Evolutionary conservation across 2,888 invertebrate genomes (phyloP), one percentile per base, ranked within the genome.

Genomic region (Poecilobothrus nobilitatus): DNA sequence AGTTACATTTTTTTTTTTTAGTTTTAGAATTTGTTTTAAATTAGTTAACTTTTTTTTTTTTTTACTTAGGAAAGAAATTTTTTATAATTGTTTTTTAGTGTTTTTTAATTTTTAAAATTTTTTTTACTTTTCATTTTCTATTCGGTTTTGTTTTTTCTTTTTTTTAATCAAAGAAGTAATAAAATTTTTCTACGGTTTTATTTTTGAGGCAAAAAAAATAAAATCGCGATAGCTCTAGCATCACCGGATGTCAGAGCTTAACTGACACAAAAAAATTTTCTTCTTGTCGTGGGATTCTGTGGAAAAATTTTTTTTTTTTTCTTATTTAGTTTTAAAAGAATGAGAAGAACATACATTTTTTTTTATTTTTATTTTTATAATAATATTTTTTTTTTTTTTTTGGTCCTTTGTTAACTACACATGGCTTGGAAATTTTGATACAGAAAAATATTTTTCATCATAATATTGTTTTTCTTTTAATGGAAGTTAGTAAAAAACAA

Each of bases 171-270:
- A 27, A 27, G 5, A 27, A 27, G 27, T 27, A 27, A 2, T 27
- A 27, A 27, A 27, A 27, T 27, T 27, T 27, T 27, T 27, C 27
- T 27, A 27, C 27, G 27, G 27, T 27, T 27, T 27, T 27, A 27
- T 27, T 27, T 27, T 27, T 27, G n/a, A n/a, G n/a, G 34, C 37
- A 10, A 8, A 37, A 10, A 8, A 37, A 37, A 37, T 10, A 53
- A 53, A 65, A 33, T 65, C 65, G 33, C 65, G 65, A n/a, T 37
- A 65, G 65, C 65, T 65, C 65, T 65, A 34, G 34, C 18, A 34
- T 65, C 20, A 65, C 65, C 65, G 65, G 65, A 65, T 65, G 20
- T 37, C 65, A 65, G 37, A 65, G 65, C 65, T 65, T 65, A 65
- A 65, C 65, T 65, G 37, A 65, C 20, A 65, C 18, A 53, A 12